phyloP scores from a whole-genome alignment of 2,888 invertebrate genomes.

The Coelinius sp. region DNA sequence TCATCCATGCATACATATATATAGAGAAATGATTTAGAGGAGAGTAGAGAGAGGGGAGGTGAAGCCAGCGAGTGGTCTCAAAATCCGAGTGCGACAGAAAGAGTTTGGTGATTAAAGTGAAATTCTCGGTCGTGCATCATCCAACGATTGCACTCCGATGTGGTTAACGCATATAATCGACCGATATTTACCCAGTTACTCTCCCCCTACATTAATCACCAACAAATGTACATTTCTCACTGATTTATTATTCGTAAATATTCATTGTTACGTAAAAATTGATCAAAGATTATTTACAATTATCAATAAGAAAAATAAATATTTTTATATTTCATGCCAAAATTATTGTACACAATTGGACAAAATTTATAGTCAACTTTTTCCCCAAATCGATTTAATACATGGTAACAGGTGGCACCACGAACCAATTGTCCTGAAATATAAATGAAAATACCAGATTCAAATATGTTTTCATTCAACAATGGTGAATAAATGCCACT shows the following conservation, averaged over 20 bases:
- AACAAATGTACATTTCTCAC: neutral
- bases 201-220: neutral
- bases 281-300: too few species aligned
- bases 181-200: neutral
- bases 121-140: slow-evolving; percentile 26
- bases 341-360: neutral
- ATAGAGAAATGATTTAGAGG: neutral
- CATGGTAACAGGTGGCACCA: slow-evolving; percentile 38
- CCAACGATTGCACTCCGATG: slow-evolving; percentile 13
- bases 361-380: neutral
- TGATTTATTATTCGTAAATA: neutral
- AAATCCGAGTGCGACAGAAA: slow-evolving; percentile 22
- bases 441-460: slow-evolving; percentile 26
- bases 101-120: slow-evolving; percentile 44
- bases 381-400: slow-evolving; percentile 10
- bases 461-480: slow-evolving; percentile 26
- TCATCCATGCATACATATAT: neutral
- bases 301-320: too few species aligned
- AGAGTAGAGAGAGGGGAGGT: too few species aligned
- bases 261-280: too few species aligned
- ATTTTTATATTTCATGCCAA: neutral
- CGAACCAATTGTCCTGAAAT: slow-evolving; percentile 19
- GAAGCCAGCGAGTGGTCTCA: slow-evolving; percentile 7
- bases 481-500: slow-evolving; percentile 4
- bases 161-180: slow-evolving; percentile 2